Percentiles rank a stretch among this genome's conserved stretches.
Evolutionary conservation across 2,888 invertebrate genomes (phyloP).

Genomic region (Odontomyia ornata): DNA sequence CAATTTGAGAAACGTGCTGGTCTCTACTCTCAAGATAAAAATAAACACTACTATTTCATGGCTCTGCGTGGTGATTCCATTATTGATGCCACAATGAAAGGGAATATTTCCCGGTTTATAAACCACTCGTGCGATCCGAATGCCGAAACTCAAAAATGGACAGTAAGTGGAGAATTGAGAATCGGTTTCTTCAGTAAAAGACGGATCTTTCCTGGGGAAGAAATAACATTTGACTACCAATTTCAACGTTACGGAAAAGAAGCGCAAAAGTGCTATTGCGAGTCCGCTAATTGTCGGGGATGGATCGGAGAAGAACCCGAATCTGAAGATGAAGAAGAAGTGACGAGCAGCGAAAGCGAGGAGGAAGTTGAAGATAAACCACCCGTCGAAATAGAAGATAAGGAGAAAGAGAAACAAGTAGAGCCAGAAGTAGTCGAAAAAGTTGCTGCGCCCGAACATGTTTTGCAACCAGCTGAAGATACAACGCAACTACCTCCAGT

Average conservation of each 20-base stretch:
- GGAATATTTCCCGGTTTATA: constrained; percentile 96
- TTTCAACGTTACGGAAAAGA: constrained; percentile 96
- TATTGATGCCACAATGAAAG: constrained; percentile 96
- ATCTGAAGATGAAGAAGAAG: constrained; percentile 71
- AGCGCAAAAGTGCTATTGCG: constrained; percentile 96
- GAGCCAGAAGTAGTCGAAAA: constrained; percentile 53
- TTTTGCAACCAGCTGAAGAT: too few relatives aligned
- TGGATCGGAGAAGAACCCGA: constrained; percentile 94
- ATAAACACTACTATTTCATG: constrained; percentile 97
- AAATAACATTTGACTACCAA: constrained; percentile 98
- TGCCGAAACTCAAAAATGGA: constrained; percentile 98
- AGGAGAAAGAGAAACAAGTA: constrained; percentile 65
- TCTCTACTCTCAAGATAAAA: constrained; percentile 88
- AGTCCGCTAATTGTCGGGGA: constrained; percentile 87
- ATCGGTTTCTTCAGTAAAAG: constrained; percentile 96
- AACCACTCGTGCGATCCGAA: constrained; percentile 99
- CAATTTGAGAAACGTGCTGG: constrained; percentile 90
- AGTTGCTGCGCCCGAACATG: constrained; percentile 40
- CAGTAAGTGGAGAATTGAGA: constrained; percentile 89
- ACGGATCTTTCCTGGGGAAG: constrained; percentile 85
- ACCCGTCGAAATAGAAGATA: constrained; percentile 63
- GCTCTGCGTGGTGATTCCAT: constrained; percentile 90
- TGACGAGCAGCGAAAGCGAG: constrained; percentile 64
- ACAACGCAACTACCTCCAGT: too few relatives aligned
- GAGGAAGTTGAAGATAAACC: constrained; percentile 56